phyloP scores from a whole-genome alignment of 2,888 invertebrate genomes.

The Pristionchus fissidentatus region DNA sequence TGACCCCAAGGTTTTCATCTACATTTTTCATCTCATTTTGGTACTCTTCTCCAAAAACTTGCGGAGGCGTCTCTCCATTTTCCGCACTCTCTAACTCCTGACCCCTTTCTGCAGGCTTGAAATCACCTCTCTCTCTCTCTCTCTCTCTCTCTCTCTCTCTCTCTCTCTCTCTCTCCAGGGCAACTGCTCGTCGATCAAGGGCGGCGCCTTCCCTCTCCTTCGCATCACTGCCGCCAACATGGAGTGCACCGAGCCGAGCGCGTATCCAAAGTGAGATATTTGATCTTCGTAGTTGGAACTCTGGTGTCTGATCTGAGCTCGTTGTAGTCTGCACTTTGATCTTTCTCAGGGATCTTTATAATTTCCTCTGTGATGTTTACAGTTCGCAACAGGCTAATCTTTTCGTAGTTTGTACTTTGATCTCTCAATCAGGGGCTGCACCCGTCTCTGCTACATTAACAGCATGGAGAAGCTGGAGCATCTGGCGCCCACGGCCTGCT shows the following conservation, averaged over 20 bases:
- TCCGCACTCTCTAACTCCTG: neutral
- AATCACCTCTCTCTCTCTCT: neutral
- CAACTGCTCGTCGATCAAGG: neutral
- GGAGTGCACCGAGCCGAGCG: neutral
- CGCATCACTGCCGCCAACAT: neutral
- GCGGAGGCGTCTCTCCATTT: neutral
- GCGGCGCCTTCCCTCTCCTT: constrained; percentile 17
- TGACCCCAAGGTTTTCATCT: constrained; percentile 36
- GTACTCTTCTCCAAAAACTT: neutral
- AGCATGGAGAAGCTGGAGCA: neutral
- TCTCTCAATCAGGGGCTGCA: neutral
- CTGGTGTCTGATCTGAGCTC: constrained; percentile 1
- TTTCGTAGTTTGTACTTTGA: neutral
- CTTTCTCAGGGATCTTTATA: too few species aligned
- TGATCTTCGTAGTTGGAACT: neutral
- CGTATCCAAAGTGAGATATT: neutral
- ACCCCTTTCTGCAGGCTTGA: too few species aligned
- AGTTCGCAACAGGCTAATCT: neutral
- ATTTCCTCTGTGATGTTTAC: neutral
- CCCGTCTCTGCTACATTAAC: constrained; percentile 38
- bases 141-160: neutral
- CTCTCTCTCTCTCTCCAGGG: constrained; percentile 12
- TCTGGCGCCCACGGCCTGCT: constrained; percentile 21
- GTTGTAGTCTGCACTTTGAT: neutral
- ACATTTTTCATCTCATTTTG: neutral